Evolutionary conservation across 2,797 vertebrate genomes (phyloP).

Genomic region (Gadopsis marmoratus): DNA sequence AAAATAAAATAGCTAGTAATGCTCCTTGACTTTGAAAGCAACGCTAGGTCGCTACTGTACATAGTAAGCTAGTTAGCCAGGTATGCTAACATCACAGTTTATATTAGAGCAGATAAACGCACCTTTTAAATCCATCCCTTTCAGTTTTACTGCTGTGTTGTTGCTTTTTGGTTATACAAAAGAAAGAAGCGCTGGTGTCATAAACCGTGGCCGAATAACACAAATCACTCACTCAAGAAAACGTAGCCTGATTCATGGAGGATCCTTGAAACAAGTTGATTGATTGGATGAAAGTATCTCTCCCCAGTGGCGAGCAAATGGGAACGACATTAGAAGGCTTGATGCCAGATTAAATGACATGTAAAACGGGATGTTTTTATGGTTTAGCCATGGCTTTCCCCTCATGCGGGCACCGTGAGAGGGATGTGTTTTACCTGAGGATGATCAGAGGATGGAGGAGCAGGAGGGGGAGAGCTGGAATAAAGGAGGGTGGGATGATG

Average conservation of each 20-base stretch:
- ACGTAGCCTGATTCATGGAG: constrained; percentile 41
- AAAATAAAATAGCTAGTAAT: neutral
- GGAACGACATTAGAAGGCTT: constrained; percentile 42
- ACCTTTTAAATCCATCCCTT: neutral
- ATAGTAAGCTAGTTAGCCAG: neutral
- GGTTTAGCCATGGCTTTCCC: constrained; percentile 19
- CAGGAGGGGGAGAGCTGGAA: constrained; percentile 9
- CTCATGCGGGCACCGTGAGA: neutral
- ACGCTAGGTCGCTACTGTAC: neutral
- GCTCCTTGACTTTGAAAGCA: neutral
- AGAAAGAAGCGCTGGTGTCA: neutral
- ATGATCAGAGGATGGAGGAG: constrained; percentile 41
- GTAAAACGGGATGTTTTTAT: constrained; percentile 50
- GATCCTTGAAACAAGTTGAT: constrained; percentile 54
- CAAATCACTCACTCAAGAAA: constrained; percentile 18
- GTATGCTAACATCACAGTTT: neutral
- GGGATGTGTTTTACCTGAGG: constrained; percentile 28
- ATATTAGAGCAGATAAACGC: neutral
- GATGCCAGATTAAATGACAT: constrained; percentile 51
- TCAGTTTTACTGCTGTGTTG: neutral
- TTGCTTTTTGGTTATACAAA: neutral
- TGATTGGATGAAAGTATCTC: constrained; percentile 62
- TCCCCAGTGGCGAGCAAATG: constrained; percentile 51
- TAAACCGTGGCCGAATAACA: constrained; percentile 15
- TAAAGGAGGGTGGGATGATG: constrained; percentile 49